Evolutionary conservation across 2,888 invertebrate species (phyloP).

Genomic region (Ophion costatus): DNA sequence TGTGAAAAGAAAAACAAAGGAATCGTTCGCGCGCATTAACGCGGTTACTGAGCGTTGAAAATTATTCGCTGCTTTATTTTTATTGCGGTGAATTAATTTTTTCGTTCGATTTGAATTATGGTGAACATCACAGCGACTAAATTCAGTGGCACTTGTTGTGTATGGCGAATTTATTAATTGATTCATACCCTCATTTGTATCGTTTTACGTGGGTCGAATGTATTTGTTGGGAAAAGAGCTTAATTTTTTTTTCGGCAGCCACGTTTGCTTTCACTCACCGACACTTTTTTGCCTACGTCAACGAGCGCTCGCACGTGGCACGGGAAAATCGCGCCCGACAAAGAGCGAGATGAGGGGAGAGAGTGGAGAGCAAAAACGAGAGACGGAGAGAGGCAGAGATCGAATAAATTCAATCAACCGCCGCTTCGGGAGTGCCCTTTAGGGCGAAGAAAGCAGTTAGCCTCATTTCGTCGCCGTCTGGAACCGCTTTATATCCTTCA

Average conservation of each 20-base stretch:
- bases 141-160: no score
- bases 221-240: not conserved
- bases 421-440: slow-evolving; percentile 50
- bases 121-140: no score
- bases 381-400: slow-evolving; percentile 8
- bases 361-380: not conserved
- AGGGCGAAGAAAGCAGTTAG: slow-evolving; percentile 61
- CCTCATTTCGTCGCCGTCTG: slow-evolving; percentile 45
- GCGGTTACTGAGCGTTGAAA: no score
- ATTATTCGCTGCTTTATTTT: not conserved
- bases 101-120: no score
- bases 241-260: not conserved
- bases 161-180: not conserved
- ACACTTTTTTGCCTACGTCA: slow-evolving; percentile 11
- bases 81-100: not conserved
- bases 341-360: not conserved
- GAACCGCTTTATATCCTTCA: slow-evolving; percentile 45
- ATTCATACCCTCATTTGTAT: not conserved
- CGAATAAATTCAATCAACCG: slow-evolving; percentile 61
- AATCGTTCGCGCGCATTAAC: no score
- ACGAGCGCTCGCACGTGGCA: slow-evolving; percentile 9
- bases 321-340: slow-evolving; percentile 38
- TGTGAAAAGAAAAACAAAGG: not conserved
- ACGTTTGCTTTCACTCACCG: slow-evolving; percentile 7
- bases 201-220: not conserved